Evolutionary conservation across 2,888 invertebrate species (phyloP), one percentile per base, ranked within the genome.

Genomic region (Lucinisca nassula): DNA sequence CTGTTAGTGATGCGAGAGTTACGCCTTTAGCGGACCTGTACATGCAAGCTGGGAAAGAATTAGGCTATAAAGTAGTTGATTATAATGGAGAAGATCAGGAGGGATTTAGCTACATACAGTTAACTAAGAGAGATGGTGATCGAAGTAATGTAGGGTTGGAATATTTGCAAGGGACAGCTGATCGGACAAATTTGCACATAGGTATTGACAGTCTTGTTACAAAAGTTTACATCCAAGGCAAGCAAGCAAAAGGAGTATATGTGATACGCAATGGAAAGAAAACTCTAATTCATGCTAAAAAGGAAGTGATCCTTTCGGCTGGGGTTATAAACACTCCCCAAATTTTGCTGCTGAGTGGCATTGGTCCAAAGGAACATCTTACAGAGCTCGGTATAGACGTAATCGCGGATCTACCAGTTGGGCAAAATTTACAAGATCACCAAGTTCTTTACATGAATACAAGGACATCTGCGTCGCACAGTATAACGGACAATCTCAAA

Each of bases 31-130:
- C 89, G 2, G 90, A 93, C 30, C 90, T 92, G 37, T 92, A 95
- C 82, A 74, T 95, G 2, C 94, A 97, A 76, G 98, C 97, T 61
- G 97, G 97, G 14, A 95, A 96, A 93, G 97, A 97, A 95, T 95
- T 98, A 93, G 97, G 97, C 40, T 97, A 97, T 94, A 91, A 95
- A 1, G 93, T 96, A 51, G 91, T 96, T 61, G 96, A 97, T 92
- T 94, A 97, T 67, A 67, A 67, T 21, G 67, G 67, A 35, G 24
- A 35, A 67, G 32, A 32, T 35, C 67, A 35, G 35, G 67, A 67
- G 35, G 67, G 67, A 21, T 67, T 67, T 30, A 67, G 35, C 21
- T 35, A 35, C 14, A 67, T 67, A 67, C 67, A 67, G 35, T 3
- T 67, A 17, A 67, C 17, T 4, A 24, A n/a, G 4, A 67, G 67